Percentiles rank a stretch among this genome's conserved stretches.
Evolutionary conservation across 92 coral and sea anemone species (phyloP).

Genomic region (Bergia puertoricense): DNA sequence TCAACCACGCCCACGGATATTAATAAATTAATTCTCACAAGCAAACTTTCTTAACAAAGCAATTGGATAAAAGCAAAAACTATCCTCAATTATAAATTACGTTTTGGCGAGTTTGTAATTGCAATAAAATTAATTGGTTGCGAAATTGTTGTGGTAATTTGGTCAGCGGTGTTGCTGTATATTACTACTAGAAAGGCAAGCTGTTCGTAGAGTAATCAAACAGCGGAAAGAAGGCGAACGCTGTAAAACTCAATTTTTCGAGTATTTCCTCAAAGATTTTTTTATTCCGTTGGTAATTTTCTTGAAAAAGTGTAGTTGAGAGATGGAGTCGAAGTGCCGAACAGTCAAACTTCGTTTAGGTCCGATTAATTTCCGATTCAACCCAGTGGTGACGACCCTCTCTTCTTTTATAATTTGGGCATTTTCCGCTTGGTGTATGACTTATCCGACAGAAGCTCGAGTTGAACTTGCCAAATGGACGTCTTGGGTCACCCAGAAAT

Average conservation of each 20-base stretch:
- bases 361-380: constrained; percentile 44
- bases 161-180: not conserved
- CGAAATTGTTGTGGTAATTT: not conserved
- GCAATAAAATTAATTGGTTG: constrained; percentile 11
- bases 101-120: not conserved
- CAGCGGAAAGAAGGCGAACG: not conserved
- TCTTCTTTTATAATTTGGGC: constrained; percentile 55
- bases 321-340: constrained; percentile 46
- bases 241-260: not conserved
- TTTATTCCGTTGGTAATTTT: not conserved
- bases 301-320: not conserved
- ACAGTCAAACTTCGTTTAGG: constrained; percentile 48
- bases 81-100: not conserved
- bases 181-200: not conserved
- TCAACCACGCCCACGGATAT: constrained; percentile 20
- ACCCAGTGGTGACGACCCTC: constrained; percentile 51
- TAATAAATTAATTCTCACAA: constrained; percentile 12
- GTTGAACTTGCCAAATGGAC: constrained; percentile 47
- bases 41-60: constrained; percentile 25
- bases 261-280: not conserved
- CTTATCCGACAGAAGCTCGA: constrained; percentile 43
- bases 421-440: constrained; percentile 55
- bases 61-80: constrained; percentile 23
- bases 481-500: constrained; percentile 54
- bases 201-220: not conserved